These are phyloP conservation scores for Synergus itoensis DNA, from an alignment of 2,888 invertebrate species.

Conservation along the genomic window DNA sequence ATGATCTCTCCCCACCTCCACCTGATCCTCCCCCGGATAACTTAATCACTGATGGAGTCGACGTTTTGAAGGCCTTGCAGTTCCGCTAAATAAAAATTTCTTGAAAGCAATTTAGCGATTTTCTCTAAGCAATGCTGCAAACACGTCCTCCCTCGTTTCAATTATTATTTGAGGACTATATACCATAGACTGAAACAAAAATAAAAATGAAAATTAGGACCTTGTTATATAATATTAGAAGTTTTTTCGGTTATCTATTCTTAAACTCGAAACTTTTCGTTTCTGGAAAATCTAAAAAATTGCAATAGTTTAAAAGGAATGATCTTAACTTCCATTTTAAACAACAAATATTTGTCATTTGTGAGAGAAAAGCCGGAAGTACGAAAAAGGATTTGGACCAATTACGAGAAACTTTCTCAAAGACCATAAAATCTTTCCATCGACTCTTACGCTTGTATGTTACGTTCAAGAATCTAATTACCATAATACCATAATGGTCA, in stretches of 20 bases:
- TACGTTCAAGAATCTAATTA: conserved; percentile 22
- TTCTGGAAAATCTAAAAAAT: background rate
- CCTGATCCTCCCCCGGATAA: conserved; percentile 76
- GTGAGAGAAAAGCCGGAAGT: conserved; percentile 55
- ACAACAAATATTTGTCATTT: background rate
- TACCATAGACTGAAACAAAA: conserved; percentile 70
- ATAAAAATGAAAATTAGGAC: conserved; percentile 26
- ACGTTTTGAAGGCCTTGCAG: conserved; percentile 76
- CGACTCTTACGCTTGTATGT: conserved; percentile 19
- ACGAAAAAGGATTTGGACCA: conserved; percentile 41
- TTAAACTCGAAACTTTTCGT: background rate
- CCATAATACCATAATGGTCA: conserved; percentile 29
- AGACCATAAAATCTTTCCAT: conserved; percentile 22
- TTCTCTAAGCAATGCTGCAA: conserved; percentile 16
- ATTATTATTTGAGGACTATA: conserved; percentile 74
- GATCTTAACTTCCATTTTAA: background rate
- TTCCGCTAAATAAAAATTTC: conserved; percentile 52
- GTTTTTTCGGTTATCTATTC: too few species aligned
- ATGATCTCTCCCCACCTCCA: conserved; percentile 69
- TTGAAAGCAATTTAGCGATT: conserved; percentile 32
- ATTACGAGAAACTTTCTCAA: conserved; percentile 54
- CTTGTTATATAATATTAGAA: background rate
- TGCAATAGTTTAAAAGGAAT: background rate
- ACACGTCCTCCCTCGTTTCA: conserved; percentile 42
- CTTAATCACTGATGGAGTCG: conserved; percentile 77